A percentile compares a stretch with the other conserved stretches of the same genome.
Evolutionary conservation across 2,888 invertebrate species (phyloP).

Genomic region (Spilarctia lutea): DNA sequence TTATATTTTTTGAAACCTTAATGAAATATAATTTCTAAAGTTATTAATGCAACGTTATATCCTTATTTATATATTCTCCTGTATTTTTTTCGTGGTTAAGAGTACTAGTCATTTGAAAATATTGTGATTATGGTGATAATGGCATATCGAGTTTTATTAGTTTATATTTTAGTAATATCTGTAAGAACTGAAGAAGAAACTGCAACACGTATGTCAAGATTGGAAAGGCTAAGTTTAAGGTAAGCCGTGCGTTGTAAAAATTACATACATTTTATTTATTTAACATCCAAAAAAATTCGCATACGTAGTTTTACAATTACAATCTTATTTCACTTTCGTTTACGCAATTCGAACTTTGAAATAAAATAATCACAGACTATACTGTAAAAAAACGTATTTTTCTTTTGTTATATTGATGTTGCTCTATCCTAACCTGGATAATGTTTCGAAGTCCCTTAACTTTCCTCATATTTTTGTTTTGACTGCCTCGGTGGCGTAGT

Average conservation of each 20-base stretch:
- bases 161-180: slow-evolving; percentile 78
- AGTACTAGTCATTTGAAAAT: slow-evolving; percentile 65
- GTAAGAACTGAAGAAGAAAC: slow-evolving; percentile 77
- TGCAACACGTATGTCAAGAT: slow-evolving; percentile 85
- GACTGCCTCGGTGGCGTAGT: too few relatives aligned
- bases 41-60: slow-evolving; percentile 22
- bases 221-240: slow-evolving; percentile 89
- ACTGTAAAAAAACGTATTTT: background rate
- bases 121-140: slow-evolving; percentile 73
- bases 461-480: too few relatives aligned
- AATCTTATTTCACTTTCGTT: background rate
- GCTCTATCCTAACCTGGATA: background rate
- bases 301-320: background rate
- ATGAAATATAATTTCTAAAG: slow-evolving; percentile 19
- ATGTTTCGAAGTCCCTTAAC: background rate
- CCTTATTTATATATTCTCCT: slow-evolving; percentile 23
- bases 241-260: slow-evolving; percentile 59
- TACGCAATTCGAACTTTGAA: background rate
- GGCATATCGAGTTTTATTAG: slow-evolving; percentile 76
- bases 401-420: background rate
- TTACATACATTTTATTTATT: background rate
- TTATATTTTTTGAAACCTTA: slow-evolving; percentile 28
- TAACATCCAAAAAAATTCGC: background rate
- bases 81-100: slow-evolving; percentile 35
- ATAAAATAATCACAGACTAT: background rate